phyloP scores from a whole-genome alignment of 2,888 invertebrate genomes.

The Macaria liturata region DNA sequence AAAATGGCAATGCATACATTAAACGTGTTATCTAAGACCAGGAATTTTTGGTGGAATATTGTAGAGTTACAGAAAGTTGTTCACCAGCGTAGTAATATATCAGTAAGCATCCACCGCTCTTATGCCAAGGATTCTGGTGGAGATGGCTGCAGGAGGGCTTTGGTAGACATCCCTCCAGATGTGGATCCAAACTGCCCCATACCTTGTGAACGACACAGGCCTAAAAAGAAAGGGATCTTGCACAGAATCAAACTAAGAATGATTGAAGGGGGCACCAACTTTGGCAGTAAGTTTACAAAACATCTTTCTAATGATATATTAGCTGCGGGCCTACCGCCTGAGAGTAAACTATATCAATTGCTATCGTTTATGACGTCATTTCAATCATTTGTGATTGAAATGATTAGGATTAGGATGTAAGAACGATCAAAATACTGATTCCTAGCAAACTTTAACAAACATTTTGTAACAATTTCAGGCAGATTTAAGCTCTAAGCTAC shows the following conservation, averaged over 20 bases:
- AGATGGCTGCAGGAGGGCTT: constrained; percentile 55
- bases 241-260: constrained; percentile 68
- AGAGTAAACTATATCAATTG: too few relatives aligned
- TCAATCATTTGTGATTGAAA: too few relatives aligned
- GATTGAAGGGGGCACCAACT: constrained; percentile 72
- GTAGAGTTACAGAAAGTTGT: constrained; percentile 29
- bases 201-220: constrained; percentile 50
- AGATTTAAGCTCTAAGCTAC: too few relatives aligned
- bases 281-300: constrained; percentile 62
- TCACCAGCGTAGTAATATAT: constrained; percentile 28
- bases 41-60: constrained; percentile 42
- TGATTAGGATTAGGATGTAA: too few relatives aligned
- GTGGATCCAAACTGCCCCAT: constrained; percentile 54
- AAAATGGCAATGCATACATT: constrained; percentile 33
- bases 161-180: constrained; percentile 57
- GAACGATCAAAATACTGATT: too few relatives aligned
- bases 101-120: constrained; percentile 33
- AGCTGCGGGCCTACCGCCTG: too few relatives aligned
- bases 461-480: too few relatives aligned
- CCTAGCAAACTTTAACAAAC: too few relatives aligned
- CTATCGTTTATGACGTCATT: too few relatives aligned
- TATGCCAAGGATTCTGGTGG: constrained; percentile 52
- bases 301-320: too few relatives aligned
- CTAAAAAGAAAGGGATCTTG: constrained; percentile 60
- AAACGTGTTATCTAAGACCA: constrained; percentile 41